phyloP scores from a whole-genome alignment of 2,113 vertebrate genomes.

The Bubo bubo region DNA sequence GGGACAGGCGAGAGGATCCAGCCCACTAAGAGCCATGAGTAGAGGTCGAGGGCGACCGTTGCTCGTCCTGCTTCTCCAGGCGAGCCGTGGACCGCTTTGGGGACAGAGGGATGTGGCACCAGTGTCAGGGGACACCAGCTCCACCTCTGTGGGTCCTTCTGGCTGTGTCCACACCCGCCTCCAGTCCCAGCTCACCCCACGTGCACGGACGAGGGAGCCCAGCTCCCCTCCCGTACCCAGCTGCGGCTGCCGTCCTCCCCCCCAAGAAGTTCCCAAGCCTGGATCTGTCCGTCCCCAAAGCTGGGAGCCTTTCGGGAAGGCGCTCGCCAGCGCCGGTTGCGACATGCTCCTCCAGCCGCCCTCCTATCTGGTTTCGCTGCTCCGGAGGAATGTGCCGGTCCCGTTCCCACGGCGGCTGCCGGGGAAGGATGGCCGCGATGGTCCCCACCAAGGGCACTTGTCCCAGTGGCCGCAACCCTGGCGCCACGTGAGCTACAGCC shows the following conservation, averaged over 20 bases:
- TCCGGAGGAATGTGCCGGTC: conserved; percentile 8
- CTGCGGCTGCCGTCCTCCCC: background rate
- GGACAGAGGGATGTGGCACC: background rate
- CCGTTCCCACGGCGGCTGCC: conserved; percentile 24
- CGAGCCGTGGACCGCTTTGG: accelerated
- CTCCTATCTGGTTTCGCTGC: background rate
- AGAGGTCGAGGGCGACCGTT: accelerated
- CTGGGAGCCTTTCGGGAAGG: background rate
- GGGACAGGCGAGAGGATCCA: background rate
- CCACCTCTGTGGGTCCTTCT: background rate
- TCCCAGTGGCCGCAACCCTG: background rate
- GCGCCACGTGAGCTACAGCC: background rate
- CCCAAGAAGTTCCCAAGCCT: background rate
- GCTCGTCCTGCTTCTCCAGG: background rate
- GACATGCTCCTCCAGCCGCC: background rate
- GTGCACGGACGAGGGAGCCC: accelerated
- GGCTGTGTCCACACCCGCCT: background rate
- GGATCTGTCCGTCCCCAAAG: background rate
- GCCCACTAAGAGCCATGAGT: background rate
- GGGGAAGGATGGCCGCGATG: background rate
- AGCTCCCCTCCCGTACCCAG: background rate
- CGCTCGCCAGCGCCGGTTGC: background rate
- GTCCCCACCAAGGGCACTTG: background rate
- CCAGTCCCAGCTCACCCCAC: background rate
- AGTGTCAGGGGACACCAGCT: accelerated